Evolutionary conservation across 2,797 vertebrate genomes (phyloP), one percentile per base, ranked within the genome.

Genomic region (Setipinna tenuifilis): DNA sequence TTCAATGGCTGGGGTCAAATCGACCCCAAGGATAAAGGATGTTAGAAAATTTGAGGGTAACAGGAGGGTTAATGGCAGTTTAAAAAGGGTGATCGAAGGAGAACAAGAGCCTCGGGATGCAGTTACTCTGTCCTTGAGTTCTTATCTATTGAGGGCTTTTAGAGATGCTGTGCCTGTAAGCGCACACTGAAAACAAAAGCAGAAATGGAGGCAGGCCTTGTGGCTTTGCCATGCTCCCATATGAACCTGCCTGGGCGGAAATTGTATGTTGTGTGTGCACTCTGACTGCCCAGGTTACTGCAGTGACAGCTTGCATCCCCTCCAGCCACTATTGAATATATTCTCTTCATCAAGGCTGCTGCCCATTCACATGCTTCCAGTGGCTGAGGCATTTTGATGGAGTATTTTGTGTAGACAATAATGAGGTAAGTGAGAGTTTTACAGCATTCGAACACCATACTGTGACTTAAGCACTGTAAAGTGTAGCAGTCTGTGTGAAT

Each of bases 61-160:
- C n/a, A n/a, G n/a, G n/a, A n/a, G n/a, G n/a, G n/a, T n/a, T n/a
- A 41, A 41, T 41, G 35, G 35, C 35, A 5, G 5, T 41, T 41
- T 41, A 2, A n/a, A 23, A 2, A 31, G 28, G 25, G 25, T 14
- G 23, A 68, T 6, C 14, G 62, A 28, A 0, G 23, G 23, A 23
- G 23, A 28, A 0, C 12, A 9, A 23, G 23, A 71, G 65, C 28
- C 61, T 65, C 23, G 28, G 28, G 28, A 16, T 25, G 16, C 71
- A 78, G 61, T 86, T 87, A 87, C 85, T 85, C 86, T 89, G 87
- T 90, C 88, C 91, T 90, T 87, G 75, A n/a, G 87, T 82, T 80
- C 41, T 46, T 58, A n/a, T 85, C 87, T 35, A 88, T 85, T 87
- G 57, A 81, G 82, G 86, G 46, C 83, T 81, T 81, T 87, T 83